Base-by-base conservation (phyloP, 2,113 vertebrate species). In the Halcyon senegalensis region DNA sequence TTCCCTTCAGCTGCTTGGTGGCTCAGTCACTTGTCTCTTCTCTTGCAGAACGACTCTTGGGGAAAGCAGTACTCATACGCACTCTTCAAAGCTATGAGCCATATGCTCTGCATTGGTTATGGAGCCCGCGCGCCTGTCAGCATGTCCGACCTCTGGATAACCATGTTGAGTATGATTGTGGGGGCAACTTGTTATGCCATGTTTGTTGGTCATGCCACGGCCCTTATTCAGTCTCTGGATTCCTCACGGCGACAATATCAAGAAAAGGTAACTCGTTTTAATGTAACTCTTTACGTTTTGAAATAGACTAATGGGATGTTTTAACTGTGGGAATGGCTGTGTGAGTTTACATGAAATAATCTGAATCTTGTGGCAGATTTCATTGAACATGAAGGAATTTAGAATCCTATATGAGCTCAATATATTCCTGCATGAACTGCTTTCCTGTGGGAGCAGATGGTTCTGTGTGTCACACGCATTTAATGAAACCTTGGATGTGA, bases 21-120 rank as follows among this genome's bases (percentile, higher is more conserved):
- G 81, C 90, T 97, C 89, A 90, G 87, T 86, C 78, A 93, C 12
- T 89, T 91, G 73, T 83, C 84, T 95, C 41, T 90, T 96, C 82
- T 95, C 62, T 97, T 98, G 50, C 98, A 99, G 99, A 99, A 99
- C 1, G 99, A 99, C 85, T 99, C 99, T 78, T 99, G 99, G 99
- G 99, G 99, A 91, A 99, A 99, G 97, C 99, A 99, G 96, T 99
- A 99, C 92, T 99, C 99, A 0, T 99, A 99, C 1, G 99, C 99
- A 24, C 99, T 99, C 96, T 99, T 99, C 98, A 99, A 99, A 98
- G 99, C 99, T 46, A 99, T 99, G 99, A 99, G 99, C 97, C 99
- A 99, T 91, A 99, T 99, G 99, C 98, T 99, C 60, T 99, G 99
- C 95, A 99, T 99, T 28, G 99, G 99, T 23, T 99, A 99, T 3